Evolutionary conservation across 2,888 invertebrate genomes (phyloP).

Genomic region (Dexiosoma caninum): DNA sequence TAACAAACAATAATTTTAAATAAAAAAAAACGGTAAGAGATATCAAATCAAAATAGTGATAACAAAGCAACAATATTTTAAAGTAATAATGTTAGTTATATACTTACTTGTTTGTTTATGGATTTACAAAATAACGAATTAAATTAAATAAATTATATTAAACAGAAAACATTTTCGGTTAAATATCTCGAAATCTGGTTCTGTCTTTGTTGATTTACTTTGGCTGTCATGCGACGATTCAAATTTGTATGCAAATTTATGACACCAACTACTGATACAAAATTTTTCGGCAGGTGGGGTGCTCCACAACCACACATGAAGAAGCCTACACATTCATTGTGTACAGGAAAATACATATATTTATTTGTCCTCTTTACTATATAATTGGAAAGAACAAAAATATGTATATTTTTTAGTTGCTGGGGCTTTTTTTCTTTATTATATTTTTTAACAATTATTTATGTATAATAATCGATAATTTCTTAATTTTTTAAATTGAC

Average conservation of each 20-base stretch:
- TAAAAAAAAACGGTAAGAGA: slow-evolving; percentile 14
- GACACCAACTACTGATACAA: background rate
- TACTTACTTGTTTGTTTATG: slow-evolving; percentile 25
- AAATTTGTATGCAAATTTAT: slow-evolving; percentile 42
- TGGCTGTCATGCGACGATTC: background rate
- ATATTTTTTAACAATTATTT: slow-evolving; percentile 10
- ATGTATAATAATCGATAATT: slow-evolving; percentile 55
- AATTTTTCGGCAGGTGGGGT: slow-evolving; percentile 16
- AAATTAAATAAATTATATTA: background rate
- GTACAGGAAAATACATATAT: background rate
- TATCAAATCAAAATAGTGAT: slow-evolving; percentile 46
- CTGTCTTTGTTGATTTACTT: slow-evolving; percentile 6
- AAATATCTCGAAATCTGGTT: background rate
- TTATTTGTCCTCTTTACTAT: background rate
- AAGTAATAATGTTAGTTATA: background rate
- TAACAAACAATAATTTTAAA: background rate
- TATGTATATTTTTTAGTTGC: background rate
- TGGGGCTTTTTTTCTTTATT: background rate
- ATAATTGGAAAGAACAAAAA: background rate
- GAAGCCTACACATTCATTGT: slow-evolving; percentile 1
- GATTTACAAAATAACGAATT: slow-evolving; percentile 1
- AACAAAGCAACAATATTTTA: background rate
- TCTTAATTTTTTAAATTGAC: slow-evolving; percentile 24
- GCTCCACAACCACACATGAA: slow-evolving; percentile 2
- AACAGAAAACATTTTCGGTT: background rate